phyloP scores from a whole-genome alignment of 2,888 invertebrate species.

The Cosmia pyralina region DNA sequence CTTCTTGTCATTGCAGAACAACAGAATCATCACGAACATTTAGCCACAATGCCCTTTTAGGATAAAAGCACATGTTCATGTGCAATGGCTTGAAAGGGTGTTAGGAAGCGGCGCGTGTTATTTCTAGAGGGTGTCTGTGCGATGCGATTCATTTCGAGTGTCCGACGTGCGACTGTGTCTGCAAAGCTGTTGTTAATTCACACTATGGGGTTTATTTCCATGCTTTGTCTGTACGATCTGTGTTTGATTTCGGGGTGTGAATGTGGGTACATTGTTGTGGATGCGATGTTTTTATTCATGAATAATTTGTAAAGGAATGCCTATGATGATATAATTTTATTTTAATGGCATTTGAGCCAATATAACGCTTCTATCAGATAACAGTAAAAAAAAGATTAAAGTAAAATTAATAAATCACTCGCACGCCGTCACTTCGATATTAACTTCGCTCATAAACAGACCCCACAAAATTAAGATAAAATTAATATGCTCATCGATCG shows the following conservation, averaged over 20 bases:
- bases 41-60: constrained; percentile 8
- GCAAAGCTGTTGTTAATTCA: constrained; percentile 1
- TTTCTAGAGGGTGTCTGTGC: constrained; percentile 24
- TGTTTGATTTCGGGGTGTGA: neutral
- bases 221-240: too few species aligned
- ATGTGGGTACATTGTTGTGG: neutral
- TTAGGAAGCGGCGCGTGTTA: constrained; percentile 26
- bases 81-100: constrained; percentile 43
- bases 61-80: constrained; percentile 18
- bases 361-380: too few species aligned
- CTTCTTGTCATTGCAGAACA: too few species aligned
- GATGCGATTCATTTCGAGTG: constrained; percentile 36
- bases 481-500: too few species aligned
- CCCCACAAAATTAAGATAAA: too few species aligned
- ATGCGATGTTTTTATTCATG: neutral
- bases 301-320: too few species aligned
- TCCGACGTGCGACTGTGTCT: neutral
- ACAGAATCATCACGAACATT: neutral
- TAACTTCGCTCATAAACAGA: too few species aligned
- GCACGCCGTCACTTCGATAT: too few species aligned
- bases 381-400: too few species aligned
- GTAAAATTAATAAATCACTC: too few species aligned
- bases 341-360: too few species aligned
- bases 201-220: constrained; percentile 4
- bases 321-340: too few species aligned